Evolutionary conservation across 1,140 invertebrate species (phyloP), one percentile per base, ranked within the genome.

Genomic region (Homarus americanus): DNA sequence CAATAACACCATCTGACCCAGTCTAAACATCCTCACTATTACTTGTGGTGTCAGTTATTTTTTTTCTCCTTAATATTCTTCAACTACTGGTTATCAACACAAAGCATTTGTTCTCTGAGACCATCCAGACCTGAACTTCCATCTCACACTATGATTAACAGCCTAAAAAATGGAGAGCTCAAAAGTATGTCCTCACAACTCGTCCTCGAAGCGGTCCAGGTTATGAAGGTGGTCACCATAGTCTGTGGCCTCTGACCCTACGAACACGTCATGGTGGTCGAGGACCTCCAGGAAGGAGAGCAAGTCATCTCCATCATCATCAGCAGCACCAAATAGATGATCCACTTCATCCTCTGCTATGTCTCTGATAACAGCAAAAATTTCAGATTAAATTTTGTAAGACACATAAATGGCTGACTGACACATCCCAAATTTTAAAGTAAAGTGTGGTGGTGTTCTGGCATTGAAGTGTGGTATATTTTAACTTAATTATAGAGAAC

Each of bases 241-340:
- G 94, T 98, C 97, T n/a, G 98, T 98, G 0, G 97, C 98, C 95
- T 99, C 98, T 94, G 97, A 98, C 24, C 98, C 98, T 24, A 99
- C 98, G 95, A 99, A 99, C 66, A 97, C 96, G 91, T 98, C 97
- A 94, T 99, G 97, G 94, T 98, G 97, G 28, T 96, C 95, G 0
- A 99, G 94, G 79, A 99, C 96, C 95, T 99, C 99, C 10, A 97
- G 95, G 94, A 97, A 97, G 0, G 96, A 96, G 17, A 99, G 95
- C 91, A 96, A 94, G 90, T 96, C 96, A 94, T 99, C 98, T 93
- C 97, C 96, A 94, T 99, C 96, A 92, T 97, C 96, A 95, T 99
- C 98, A 1, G 98, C 96, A n/a, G 96, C 95, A 0, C 96, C 96
- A 94, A 99, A 97, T 72, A 99, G 95, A 95, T 99, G 98, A 82